phyloP scores from a whole-genome alignment of 2,888 invertebrate genomes.

The Philereme vetulata region DNA sequence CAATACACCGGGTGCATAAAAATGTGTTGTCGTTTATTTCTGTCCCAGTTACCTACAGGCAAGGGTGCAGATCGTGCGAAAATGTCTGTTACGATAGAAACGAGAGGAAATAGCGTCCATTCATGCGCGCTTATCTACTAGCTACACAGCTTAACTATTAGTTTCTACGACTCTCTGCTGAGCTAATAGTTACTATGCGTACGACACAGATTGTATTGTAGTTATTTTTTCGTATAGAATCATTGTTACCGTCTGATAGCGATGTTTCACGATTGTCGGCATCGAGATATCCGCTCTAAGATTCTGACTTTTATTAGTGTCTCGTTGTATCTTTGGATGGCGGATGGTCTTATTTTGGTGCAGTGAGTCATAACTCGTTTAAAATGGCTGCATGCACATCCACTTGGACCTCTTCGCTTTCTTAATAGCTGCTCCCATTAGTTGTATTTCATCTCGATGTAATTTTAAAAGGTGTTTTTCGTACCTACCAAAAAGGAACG shows the following conservation, averaged over 20 bases:
- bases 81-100: slow-evolving; percentile 42
- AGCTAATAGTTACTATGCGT: slow-evolving; percentile 8
- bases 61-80: slow-evolving; percentile 48
- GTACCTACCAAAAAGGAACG: slow-evolving; percentile 1
- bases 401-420: slow-evolving; percentile 10
- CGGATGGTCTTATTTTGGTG: slow-evolving; percentile 19
- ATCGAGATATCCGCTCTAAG: slow-evolving; percentile 7
- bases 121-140: slow-evolving; percentile 48
- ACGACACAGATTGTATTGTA: slow-evolving; percentile 2
- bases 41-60: slow-evolving; percentile 51
- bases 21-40: slow-evolving; percentile 44
- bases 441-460: not conserved
- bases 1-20: slow-evolving; percentile 21
- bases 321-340: slow-evolving; percentile 15
- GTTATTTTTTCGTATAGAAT: slow-evolving; percentile 42
- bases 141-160: slow-evolving; percentile 18
- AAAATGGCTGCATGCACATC: slow-evolving; percentile 19
- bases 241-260: slow-evolving; percentile 43
- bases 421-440: slow-evolving; percentile 19
- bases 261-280: slow-evolving; percentile 20
- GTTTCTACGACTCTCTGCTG: slow-evolving; percentile 7
- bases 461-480: not conserved
- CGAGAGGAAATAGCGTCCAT: slow-evolving; percentile 53
- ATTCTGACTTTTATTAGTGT: slow-evolving; percentile 9
- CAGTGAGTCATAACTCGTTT: slow-evolving; percentile 25